phyloP scores from a whole-genome alignment of 2,113 vertebrate genomes.

The Neolamprologus devosi region DNA sequence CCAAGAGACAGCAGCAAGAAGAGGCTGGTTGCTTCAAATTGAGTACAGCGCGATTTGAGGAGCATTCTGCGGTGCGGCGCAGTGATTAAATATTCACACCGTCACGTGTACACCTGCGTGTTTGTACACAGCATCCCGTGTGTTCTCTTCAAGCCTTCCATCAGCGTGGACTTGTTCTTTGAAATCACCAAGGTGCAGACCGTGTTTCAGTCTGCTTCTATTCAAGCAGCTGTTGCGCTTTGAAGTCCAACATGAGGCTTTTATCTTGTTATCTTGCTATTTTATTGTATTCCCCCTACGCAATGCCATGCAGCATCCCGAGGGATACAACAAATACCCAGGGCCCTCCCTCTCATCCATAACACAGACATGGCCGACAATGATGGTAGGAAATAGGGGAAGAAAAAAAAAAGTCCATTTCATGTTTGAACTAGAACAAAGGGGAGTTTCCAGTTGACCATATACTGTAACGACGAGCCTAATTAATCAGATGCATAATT shows the following conservation, averaged over 20 bases:
- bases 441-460: slow-evolving; percentile 37
- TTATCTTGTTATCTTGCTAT: slow-evolving; percentile 67
- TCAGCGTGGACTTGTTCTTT: background rate
- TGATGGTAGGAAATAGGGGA: background rate
- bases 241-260: slow-evolving; percentile 54
- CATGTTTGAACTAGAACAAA: slow-evolving; percentile 48
- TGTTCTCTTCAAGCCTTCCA: background rate
- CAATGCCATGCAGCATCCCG: slow-evolving; percentile 18
- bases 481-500: slow-evolving; percentile 65
- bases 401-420: background rate
- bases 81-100: background rate
- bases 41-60: background rate
- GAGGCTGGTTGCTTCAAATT: background rate
- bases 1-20: background rate
- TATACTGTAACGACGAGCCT: slow-evolving; percentile 37
- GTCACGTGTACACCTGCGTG: background rate
- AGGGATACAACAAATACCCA: slow-evolving; percentile 41
- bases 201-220: slow-evolving; percentile 1
- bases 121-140: background rate
- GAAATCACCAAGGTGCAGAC: slow-evolving; percentile 4
- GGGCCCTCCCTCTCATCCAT: slow-evolving; percentile 39
- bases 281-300: slow-evolving; percentile 52
- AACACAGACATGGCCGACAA: slow-evolving; percentile 18
- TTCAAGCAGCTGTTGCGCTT: slow-evolving; percentile 35
- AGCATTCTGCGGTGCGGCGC: background rate